Evolutionary conservation across 2,797 vertebrate genomes (phyloP), one percentile per base, ranked within the genome.

Genomic region (Iguana delicatissima): DNA sequence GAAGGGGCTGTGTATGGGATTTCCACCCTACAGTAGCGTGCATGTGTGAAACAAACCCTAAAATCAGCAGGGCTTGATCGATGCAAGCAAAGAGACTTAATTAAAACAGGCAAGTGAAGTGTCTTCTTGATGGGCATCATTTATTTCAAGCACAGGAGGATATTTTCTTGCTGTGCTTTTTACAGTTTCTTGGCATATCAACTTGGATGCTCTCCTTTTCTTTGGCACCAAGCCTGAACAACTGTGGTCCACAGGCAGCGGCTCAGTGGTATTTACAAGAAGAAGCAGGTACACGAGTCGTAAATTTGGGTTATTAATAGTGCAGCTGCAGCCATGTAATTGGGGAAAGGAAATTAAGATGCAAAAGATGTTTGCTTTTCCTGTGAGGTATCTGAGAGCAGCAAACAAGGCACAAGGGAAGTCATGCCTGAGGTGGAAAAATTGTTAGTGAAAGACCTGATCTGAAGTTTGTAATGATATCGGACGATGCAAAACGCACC

Each of bases 1-100:
- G 4, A 42, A 4, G 14, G 62, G 62, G 18, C 13, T 22, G 29
- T 2, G 57, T 1, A 16, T 14, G 35, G 0, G 12, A 62, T 84
- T 35, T 26, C 6, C 3, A 0, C 0, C 9, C 35, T 26, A 42
- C 10, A 1, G 20, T 24, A 1, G 50, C 1, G 16, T 32, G 16
- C 9, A 35, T 2, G 16, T 52, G 64, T n/a, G 38, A n/a, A 72
- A 9, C 42, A 2, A 29, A 8, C 64, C 38, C n/a, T 20, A 72
- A 32, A 69, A 69, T 8, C 38, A n/a, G 46, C 50, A 8, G 29
- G 18, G n/a, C 42, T 29, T 12, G 26, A 50, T 9, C 10, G n/a
- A 42, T 1, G 52, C 22, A 42, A 18, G 20, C 4, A 6, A 52
- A 29, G 52, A 5, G 38, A 20, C 85, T 32, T 9, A 10, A 74